These are phyloP conservation scores for Nipponacmea schrenckii DNA, from an alignment of 2,888 invertebrate species.

Conservation along the genomic window DNA sequence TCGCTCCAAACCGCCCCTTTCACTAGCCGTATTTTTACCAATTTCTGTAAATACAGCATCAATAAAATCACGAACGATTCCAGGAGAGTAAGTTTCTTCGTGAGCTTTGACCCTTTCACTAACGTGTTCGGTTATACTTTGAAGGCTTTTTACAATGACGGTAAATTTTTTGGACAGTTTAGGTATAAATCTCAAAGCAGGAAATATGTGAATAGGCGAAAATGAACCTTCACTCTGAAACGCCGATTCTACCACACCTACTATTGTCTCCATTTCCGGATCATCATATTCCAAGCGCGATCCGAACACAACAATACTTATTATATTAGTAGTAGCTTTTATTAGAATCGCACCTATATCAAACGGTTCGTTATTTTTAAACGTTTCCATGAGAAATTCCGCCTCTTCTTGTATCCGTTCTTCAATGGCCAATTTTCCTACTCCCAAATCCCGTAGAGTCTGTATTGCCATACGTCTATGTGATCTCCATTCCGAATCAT, in stretches of 20 bases:
- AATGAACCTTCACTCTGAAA: constrained; percentile 43
- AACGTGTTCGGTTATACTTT: constrained; percentile 38
- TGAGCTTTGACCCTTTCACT: constrained; percentile 44
- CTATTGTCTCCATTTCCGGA: constrained; percentile 39
- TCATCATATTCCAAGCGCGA: constrained; percentile 49
- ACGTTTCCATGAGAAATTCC: constrained; percentile 31
- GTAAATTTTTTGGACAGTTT: constrained; percentile 31
- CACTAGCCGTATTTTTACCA: neutral
- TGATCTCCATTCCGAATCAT: constrained; percentile 44
- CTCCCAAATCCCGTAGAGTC: constrained; percentile 49
- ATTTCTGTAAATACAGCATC: constrained; percentile 20
- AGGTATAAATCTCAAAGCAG: constrained; percentile 41
- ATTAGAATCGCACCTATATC: constrained; percentile 38
- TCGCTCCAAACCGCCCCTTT: neutral
- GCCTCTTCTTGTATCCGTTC: constrained; percentile 45
- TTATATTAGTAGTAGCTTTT: constrained; percentile 50
- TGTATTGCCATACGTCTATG: constrained; percentile 44
- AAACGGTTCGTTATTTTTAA: constrained; percentile 32
- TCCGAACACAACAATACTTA: constrained; percentile 54
- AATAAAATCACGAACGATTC: constrained; percentile 51
- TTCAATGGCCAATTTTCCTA: constrained; percentile 47
- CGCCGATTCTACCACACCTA: constrained; percentile 40
- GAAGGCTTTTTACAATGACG: constrained; percentile 39
- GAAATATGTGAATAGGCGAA: constrained; percentile 48
- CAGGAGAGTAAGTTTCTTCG: constrained; percentile 41